Percentiles rank a stretch among this genome's conserved stretches.
phyloP scores from a whole-genome alignment of 2,797 vertebrate genomes.

The Poeciliopsis infans region DNA sequence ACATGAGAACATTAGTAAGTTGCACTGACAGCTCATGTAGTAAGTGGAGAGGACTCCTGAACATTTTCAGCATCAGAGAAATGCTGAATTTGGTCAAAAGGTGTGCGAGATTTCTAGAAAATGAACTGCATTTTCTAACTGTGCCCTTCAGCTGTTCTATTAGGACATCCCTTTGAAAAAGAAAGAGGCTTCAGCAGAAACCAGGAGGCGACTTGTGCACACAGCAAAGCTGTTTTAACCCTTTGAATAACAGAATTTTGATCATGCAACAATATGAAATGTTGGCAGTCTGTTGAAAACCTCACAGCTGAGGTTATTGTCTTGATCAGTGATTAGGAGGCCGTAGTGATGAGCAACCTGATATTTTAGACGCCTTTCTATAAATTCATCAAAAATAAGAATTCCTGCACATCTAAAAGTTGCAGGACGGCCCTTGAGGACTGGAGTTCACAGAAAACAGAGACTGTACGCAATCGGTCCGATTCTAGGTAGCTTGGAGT shows the following conservation, averaged over 20 bases:
- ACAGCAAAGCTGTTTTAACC: not conserved
- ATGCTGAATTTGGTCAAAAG: not conserved
- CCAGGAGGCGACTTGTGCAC: not conserved
- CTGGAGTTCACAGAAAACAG: not conserved
- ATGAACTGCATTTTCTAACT: not conserved
- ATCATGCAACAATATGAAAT: not conserved
- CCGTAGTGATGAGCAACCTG: not conserved
- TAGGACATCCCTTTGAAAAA: not conserved
- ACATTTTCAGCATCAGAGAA: not conserved
- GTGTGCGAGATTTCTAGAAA: not conserved
- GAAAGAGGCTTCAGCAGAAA: not conserved
- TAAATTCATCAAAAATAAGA: not conserved
- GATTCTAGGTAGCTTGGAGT: not conserved
- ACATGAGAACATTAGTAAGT: not conserved
- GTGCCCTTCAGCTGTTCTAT: not conserved
- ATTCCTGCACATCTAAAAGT: not conserved
- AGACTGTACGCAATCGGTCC: not conserved
- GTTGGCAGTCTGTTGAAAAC: not conserved
- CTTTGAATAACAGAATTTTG: not conserved
- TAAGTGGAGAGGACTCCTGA: not conserved
- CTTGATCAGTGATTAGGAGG: not conserved
- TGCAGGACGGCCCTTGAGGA: too few relatives aligned
- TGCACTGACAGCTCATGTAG: not conserved
- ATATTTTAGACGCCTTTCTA: not conserved
- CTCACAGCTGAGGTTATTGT: not conserved